phyloP scores from a whole-genome alignment of 2,113 vertebrate genomes.

The Thinocorus orbignyianus region DNA sequence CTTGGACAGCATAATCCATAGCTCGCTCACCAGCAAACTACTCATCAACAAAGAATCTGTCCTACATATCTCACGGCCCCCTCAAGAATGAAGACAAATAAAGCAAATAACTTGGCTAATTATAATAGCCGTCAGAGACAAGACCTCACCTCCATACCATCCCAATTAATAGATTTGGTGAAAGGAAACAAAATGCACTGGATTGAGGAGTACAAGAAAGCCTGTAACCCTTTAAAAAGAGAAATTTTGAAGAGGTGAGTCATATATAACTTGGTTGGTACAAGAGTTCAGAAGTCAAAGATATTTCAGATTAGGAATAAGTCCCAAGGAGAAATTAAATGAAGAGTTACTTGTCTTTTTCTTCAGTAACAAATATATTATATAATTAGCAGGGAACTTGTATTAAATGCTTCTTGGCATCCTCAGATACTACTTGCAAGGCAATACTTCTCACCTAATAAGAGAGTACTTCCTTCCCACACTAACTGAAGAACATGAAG shows the following conservation, averaged over 20 bases:
- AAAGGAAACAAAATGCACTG: not conserved
- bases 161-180: not conserved
- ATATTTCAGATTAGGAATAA: not conserved
- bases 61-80: not conserved
- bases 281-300: not conserved
- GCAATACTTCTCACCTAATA: not conserved
- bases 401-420: not conserved
- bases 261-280: not conserved
- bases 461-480: not conserved
- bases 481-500: not conserved
- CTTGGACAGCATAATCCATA: not conserved
- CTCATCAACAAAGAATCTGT: not conserved
- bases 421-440: not conserved
- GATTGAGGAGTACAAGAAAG: not conserved
- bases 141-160: not conserved
- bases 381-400: not conserved
- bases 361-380: not conserved
- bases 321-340: not conserved
- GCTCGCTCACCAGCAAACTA: not conserved
- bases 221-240: not conserved
- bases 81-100: not conserved
- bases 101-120: not conserved
- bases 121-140: not conserved
- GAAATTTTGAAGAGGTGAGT: not conserved
- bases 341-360: not conserved